Evolutionary conservation across 1,140 invertebrate species (phyloP).

Genomic region (Pseudomyrmex dendroicus): DNA sequence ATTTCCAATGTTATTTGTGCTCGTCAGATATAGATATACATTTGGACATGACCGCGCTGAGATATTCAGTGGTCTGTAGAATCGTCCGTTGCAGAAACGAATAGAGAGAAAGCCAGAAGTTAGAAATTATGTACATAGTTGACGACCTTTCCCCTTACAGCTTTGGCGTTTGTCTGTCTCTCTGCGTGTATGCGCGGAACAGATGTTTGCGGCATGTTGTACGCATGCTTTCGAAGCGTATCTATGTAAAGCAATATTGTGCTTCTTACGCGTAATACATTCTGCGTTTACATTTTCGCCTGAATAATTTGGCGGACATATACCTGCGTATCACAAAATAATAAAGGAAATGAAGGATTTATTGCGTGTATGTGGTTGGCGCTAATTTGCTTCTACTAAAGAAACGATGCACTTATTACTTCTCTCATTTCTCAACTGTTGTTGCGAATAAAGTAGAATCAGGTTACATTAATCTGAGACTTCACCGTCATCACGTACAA

Average conservation of each 20-base stretch:
- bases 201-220: conserved; percentile 57
- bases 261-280: conserved; percentile 50
- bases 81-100: conserved; percentile 50
- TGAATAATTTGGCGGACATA: conserved; percentile 21
- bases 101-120: conserved; percentile 57
- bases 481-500: too few species aligned
- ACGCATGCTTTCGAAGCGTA: conserved; percentile 19
- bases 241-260: conserved; percentile 5
- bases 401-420: too few species aligned
- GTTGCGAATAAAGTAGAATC: too few species aligned
- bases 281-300: conserved; percentile 40
- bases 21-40: conserved; percentile 23
- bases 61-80: conserved; percentile 19
- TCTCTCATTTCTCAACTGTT: too few species aligned
- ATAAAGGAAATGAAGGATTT: neutral
- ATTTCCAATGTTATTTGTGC: conserved; percentile 34
- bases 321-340: too few species aligned
- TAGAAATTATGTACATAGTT: conserved; percentile 65
- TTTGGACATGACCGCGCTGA: conserved; percentile 26
- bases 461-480: too few species aligned
- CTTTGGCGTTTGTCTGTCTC: conserved; percentile 63
- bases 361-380: neutral
- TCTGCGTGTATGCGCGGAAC: conserved; percentile 23
- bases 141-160: conserved; percentile 48
- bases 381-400: too few species aligned